Base-by-base conservation (phyloP, 2,113 vertebrate species). In the Formicarius rufipectus region DNA sequence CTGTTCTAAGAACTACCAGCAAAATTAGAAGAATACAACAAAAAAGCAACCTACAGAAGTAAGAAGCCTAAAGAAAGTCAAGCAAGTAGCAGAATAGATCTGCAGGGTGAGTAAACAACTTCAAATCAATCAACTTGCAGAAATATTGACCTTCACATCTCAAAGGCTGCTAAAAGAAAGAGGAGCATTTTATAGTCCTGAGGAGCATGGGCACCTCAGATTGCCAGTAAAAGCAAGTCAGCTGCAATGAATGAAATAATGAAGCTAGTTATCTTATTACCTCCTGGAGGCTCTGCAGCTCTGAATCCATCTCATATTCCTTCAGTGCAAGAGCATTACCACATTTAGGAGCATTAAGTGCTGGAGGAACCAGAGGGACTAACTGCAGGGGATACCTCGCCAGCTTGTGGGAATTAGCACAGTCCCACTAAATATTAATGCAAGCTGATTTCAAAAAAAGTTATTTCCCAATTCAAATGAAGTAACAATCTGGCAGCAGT, bases 201-300 rank as follows among this genome's bases (percentile, higher is more conserved):
- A 83, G 67, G 60, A 90, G 60, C 72, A 77, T 55, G 30, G 90
- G 64, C 55, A 92, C 56, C 50, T 67, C 2, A 1, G 44, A 39
- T 13, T 72, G 60, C 76, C 89, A 84, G 79, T 71, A 92, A 95
- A 88, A 88, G 68, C 64, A 33, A 88, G 52, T 52, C 59, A 89
- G 73, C 77, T 47, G 60, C 59, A 90, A n/a, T 37, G 69, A 90
- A 81, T 59, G 64, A 78, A 95, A 81, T 74, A 84, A 92, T n/a
- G 42, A 90, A 93, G 69, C 19, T 62, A n/a, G 45, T 80, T 87
- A 92, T 85, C 50, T 30, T 52, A 84, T 56, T 92, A 75, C 47
- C 69, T 95, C 64, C 94, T 81, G 77, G 42, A 93, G 79, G 59
- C 72, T 96, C 53, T 83, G 69, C 67, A 92, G 92, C 39, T 67